Evolutionary conservation across 2,797 vertebrate species (phyloP), one percentile per base, ranked within the genome.

Genomic region (Apogon hyalosoma): DNA sequence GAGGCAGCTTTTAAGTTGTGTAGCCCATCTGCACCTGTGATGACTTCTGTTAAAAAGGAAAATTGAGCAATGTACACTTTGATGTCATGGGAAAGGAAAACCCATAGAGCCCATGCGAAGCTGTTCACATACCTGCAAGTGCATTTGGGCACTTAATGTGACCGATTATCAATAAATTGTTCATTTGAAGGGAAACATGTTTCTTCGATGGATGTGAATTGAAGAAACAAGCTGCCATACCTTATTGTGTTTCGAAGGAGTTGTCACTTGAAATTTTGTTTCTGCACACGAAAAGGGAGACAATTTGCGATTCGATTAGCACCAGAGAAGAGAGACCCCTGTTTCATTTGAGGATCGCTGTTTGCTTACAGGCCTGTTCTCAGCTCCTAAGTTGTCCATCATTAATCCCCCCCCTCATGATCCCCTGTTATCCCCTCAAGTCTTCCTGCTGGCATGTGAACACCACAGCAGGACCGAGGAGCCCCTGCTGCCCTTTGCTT

Each of bases 81-180:
- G 95, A 96, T 97, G 96, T 97, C 97, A 96, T 95, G 96, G 90
- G 86, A 85, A 91, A 95, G 95, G 96, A 95, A 95, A 95, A 94
- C 93, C 93, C 89, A 57, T 95, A 93, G 95, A 95, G 94, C 96
- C 96, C 95, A 87, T 95, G 94, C 93, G 92, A 96, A 96, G 95
- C 95, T 97, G 95, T 97, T 96, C 93, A 94, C 90, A 94, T 94
- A 95, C 95, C 95, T 88, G 87, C 90, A 70, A 92, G 94, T 96
- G 95, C 96, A 86, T 93, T 95, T 94, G 94, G 93, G 95, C 95
- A 95, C 94, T 95, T 91, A 94, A 80, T 97, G 95, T 98, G 96
- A 97, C 96, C 95, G 95, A 94, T 96, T 97, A 93, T 98, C 95
- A 99, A 98, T 99, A 99, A 99, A 99, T 98, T 96, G 93, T 97